Base-by-base conservation (phyloP, 2,888 invertebrate genomes). In the Hypolimnas misippus region DNA sequence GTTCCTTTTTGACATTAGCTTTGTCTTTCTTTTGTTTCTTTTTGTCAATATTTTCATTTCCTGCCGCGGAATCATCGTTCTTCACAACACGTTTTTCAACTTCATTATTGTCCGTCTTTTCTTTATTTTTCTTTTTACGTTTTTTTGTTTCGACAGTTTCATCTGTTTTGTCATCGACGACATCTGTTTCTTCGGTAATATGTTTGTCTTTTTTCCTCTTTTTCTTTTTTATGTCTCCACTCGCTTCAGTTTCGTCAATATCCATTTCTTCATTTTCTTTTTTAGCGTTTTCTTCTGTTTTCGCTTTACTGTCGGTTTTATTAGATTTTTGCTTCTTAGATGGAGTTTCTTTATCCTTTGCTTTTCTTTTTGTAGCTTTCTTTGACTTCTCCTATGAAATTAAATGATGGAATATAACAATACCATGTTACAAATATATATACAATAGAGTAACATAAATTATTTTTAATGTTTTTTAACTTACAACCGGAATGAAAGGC, bases 401-500 rank as follows among this genome's bases (percentile, higher is more conserved):
- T n/a, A 17, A 69, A 69, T 65, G 40, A 25, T 25, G 19, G 6
- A 19, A 46, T 5, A 12, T n/a, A 3, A 19, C 4, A 4, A 4
- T 21, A 10, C 8, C 1, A 29, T n/a, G n/a, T 59, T 52, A 56
- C 10, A 19, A 46, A 51, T 35, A 50, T 25, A 3, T 49, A 6
- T 31, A 25, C 8, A 49, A 40, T 29, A 46, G 7, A 14, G 29
- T 4, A 44, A 8, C 0, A 17, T 16, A 19, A 19, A 50, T 35
- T 35, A n/a, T 52, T 40, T 38, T 55, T 1, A 7, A 33, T 17
- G 7, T 31, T 33, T 7, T 29, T 21, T 14, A 42, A 76, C 88
- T 82, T 67, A 89, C 89, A 7, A 65, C 69, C 0, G 76, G 75
- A 50, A 70, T 74, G 51, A 86, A 87, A 0, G 88, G 86, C 3